Evolutionary conservation across 1,140 invertebrate genomes (phyloP).

Genomic region (Drosophila novamexicana): DNA sequence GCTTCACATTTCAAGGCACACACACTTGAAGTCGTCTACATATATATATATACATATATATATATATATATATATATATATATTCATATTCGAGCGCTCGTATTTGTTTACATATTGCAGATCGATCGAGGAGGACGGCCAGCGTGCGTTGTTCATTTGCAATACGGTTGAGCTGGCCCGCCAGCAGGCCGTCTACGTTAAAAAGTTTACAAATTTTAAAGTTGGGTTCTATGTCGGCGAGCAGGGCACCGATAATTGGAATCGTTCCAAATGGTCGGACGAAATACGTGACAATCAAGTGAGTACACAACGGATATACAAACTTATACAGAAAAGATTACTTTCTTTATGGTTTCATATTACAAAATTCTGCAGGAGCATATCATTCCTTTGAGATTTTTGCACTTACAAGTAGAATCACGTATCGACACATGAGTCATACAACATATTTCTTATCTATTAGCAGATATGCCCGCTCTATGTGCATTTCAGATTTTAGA

Average conservation of each 20-base stretch:
- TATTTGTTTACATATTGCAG: conserved; percentile 76
- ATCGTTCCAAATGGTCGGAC: conserved; percentile 86
- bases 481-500: too few relatives aligned
- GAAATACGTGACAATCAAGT: conserved; percentile 88
- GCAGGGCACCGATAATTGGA: conserved; percentile 90
- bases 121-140: conserved; percentile 87
- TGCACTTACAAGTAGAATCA: too few relatives aligned
- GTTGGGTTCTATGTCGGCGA: conserved; percentile 86
- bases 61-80: too few relatives aligned
- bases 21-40: neutral
- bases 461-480: neutral
- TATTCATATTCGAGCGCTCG: neutral
- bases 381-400: too few relatives aligned
- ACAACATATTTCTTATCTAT: neutral
- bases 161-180: conserved; percentile 92
- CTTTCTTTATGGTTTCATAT: too few relatives aligned
- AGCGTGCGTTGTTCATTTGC: conserved; percentile 90
- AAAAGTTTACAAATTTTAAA: conserved; percentile 86
- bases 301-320: conserved; percentile 19
- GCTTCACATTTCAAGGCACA: neutral
- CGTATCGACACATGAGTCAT: too few relatives aligned
- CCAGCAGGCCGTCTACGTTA: conserved; percentile 91
- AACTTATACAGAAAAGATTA: too few relatives aligned
- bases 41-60: neutral
- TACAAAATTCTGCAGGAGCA: too few relatives aligned